Base-by-base conservation (phyloP, 2,888 invertebrate species). In the Amiota communis region DNA sequence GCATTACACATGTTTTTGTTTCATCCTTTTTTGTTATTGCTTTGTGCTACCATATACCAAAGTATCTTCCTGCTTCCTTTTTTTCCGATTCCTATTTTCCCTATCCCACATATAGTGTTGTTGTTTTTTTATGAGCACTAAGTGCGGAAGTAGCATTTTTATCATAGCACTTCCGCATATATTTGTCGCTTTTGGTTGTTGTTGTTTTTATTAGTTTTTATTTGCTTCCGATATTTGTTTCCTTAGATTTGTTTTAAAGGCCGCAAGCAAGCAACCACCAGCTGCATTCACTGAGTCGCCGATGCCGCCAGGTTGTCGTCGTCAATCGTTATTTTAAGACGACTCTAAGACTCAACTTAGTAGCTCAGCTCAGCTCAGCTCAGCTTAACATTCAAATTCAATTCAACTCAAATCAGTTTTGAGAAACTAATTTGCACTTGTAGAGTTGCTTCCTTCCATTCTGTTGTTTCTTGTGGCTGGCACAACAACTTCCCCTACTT, bases 171-270 rank as follows among this genome's bases (percentile, higher is more conserved):
- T 76, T 78, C 75, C 78, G 74, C 75, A 78, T 82, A 80, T 46
- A 56, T 36, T 57, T 70, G 59, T 68, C 53, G 20, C 48, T 64
- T 13, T 68, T n/a, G 51, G 59, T 59, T 72, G 11, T 53, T 59
- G 69, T 61, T 56, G 8, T 57, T 75, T 74, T 79, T 81, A 81
- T 83, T 84, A 77, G 78, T 80, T 84, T 61, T 79, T 78, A 82
- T 81, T 84, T 84, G 80, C 84, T 84, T 84, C 84, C 84, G 81
- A 71, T 81, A 73, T 72, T 71, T 61, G 49, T 49, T 74, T 64
- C 49, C 57, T 67, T 76, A 53, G 36, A 36, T n/a, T 70, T 36
- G 9, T 75, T 74, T 78, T 77, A 77, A 74, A 74, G 74, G 56
- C 57, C 56, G 70, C 36, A 48, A 36, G 6, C 8, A 36, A 36